phyloP scores from a whole-genome alignment of 2,113 vertebrate genomes.

The Centrocercus urophasianus region DNA sequence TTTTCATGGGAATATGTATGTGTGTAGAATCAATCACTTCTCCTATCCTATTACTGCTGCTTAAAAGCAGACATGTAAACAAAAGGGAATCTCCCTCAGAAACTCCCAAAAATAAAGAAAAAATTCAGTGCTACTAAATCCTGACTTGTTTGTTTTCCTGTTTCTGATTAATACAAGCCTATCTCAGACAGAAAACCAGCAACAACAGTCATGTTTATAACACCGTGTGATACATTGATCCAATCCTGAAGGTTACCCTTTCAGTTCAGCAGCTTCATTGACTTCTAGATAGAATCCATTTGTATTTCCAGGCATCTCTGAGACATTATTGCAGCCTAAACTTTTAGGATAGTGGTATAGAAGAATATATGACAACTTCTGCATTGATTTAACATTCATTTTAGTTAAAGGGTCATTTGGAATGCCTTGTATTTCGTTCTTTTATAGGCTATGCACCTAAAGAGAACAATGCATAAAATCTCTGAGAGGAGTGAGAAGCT shows the following conservation, averaged over 20 bases:
- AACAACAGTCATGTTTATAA: not conserved
- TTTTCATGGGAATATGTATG: not conserved
- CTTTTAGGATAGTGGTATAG: not conserved
- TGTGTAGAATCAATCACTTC: not conserved
- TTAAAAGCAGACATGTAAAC: not conserved
- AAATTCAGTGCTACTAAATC: not conserved
- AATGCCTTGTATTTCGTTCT: not conserved
- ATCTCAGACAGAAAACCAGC: not conserved
- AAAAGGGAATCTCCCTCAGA: not conserved
- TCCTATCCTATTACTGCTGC: not conserved
- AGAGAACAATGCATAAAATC: not conserved
- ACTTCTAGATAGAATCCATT: constrained; percentile 38
- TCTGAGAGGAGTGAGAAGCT: not conserved
- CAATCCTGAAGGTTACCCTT: constrained; percentile 45
- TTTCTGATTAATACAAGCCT: not conserved
- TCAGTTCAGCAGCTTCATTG: constrained; percentile 60
- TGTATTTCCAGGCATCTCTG: constrained; percentile 38
- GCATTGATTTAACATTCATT: not conserved
- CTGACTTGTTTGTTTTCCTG: not conserved
- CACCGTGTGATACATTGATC: not conserved
- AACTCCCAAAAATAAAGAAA: not conserved
- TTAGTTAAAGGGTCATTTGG: not conserved
- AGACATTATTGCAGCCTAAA: not conserved
- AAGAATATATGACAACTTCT: not conserved
- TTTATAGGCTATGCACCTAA: not conserved